Percentiles rank a stretch among this genome's conserved stretches.
phyloP scores from a whole-genome alignment of 2,113 vertebrate genomes.

The Genyomyrus donnyi region DNA sequence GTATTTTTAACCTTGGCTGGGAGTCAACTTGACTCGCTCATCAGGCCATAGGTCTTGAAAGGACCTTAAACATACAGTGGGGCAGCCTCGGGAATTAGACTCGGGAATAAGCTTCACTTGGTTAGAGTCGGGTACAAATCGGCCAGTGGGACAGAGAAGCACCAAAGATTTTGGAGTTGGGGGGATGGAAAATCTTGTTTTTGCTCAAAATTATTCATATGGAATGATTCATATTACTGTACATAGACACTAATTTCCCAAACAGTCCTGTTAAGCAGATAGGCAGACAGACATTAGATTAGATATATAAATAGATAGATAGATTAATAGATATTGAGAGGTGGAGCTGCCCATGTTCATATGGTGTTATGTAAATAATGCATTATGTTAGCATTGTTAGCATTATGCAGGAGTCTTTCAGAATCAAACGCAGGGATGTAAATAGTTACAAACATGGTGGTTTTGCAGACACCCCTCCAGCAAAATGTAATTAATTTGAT shows the following conservation, averaged over 20 bases:
- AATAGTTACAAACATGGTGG: too few relatives aligned
- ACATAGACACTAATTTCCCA: background rate
- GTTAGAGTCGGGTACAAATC: background rate
- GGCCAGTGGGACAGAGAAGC: background rate
- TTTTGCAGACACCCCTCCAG: too few relatives aligned
- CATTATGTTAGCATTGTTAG: too few relatives aligned
- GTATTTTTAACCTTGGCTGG: background rate
- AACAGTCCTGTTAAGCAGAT: background rate
- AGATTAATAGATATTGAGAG: too few relatives aligned
- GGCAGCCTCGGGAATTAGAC: background rate
- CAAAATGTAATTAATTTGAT: background rate
- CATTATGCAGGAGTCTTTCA: too few relatives aligned
- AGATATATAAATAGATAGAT: too few relatives aligned
- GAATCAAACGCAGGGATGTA: too few relatives aligned
- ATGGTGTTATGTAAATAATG: too few relatives aligned
- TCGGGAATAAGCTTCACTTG: background rate
- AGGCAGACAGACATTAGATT: too few relatives aligned
- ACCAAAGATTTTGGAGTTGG: background rate
- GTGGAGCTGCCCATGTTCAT: too few relatives aligned
- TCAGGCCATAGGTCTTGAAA: too few relatives aligned
- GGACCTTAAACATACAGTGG: background rate
- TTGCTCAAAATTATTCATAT: background rate
- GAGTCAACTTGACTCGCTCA: background rate
- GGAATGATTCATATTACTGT: background rate
- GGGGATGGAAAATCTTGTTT: background rate